Evolutionary conservation across 2,888 invertebrate species (phyloP).

Genomic region (Acleris literana): DNA sequence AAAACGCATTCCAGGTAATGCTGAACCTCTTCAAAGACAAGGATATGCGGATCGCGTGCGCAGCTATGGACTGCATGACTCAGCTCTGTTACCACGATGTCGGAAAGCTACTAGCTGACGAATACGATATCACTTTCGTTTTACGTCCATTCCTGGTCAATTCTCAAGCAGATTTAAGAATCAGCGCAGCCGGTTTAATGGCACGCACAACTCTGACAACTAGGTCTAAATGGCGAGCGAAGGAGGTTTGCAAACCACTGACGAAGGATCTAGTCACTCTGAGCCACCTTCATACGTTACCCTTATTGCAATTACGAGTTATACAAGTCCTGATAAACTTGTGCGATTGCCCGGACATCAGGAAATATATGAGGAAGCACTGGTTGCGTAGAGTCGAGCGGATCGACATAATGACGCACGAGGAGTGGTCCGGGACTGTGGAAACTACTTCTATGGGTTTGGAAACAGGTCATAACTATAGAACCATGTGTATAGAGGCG

Average conservation of each 20-base stretch:
- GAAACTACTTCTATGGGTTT: conserved; percentile 60
- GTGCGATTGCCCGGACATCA: conserved; percentile 71
- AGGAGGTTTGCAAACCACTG: conserved; percentile 57
- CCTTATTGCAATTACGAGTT: conserved; percentile 60
- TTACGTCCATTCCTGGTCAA: conserved; percentile 50
- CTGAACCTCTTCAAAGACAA: conserved; percentile 53
- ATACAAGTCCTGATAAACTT: conserved; percentile 72
- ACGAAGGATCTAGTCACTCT: conserved; percentile 53
- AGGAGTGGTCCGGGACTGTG: conserved; percentile 68
- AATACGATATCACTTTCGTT: conserved; percentile 59
- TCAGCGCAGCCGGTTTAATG: conserved; percentile 64
- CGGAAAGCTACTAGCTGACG: conserved; percentile 65
- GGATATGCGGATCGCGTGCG: conserved; percentile 56
- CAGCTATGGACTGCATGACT: conserved; percentile 68
- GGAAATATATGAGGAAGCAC: conserved; percentile 57
- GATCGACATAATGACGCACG: conserved; percentile 59
- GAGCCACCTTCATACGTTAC: conserved; percentile 31
- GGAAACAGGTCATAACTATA: conserved; percentile 67
- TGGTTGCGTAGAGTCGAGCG: conserved; percentile 54
- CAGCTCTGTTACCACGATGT: conserved; percentile 70
- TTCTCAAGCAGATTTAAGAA: conserved; percentile 52
- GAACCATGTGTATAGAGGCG: conserved; percentile 66
- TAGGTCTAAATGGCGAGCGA: conserved; percentile 71
- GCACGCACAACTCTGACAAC: conserved; percentile 66
- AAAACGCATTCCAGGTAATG: conserved; percentile 70